Base-by-base conservation (phyloP, 1,140 invertebrate species). In the Drosophila mojavensis region DNA sequence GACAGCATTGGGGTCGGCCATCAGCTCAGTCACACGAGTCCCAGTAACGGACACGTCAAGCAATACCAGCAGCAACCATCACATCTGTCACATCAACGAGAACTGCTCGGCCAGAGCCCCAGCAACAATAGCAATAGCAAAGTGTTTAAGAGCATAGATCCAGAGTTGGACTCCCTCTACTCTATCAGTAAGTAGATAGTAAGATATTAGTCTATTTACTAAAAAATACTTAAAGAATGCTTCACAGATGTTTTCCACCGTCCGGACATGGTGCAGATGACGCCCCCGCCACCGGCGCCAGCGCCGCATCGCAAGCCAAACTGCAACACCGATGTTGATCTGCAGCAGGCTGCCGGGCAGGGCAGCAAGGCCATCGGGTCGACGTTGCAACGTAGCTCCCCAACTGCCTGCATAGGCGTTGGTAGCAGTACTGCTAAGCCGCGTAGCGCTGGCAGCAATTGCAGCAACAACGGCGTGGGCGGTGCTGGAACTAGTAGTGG, bases 61-160 rank as follows among this genome's bases (percentile, higher is more conserved):
- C 48, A 50, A 1, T 54, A 47, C 9, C 70, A 60, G 13, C 64
- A 58, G 15, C 70, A 73, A 15, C 45, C n/a, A n/a, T 55, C 24
- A 9, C 54, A 61, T 55, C 47, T 54, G 28, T 45, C 54, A 20
- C 80, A 82, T 10, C 69, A 67, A 39, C 68, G 85, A 5, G 89
- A 91, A 15, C 61, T 89, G 17, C 78, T 91, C 11, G 91, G 91
- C 11, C 91, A 92, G 62, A 92, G 91, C 59, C 91, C 90, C 53
- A 91, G 78, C 47, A 90, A 68, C 51, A 82, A 74, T 53, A 86
- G 78, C 75, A 90, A 82, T 77, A 92, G 79, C 64, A 92, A 92
- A 91, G 90, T 92, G 67, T 92, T 92, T 76, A 91, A 92, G 73
- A 92, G 91, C 66, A 92, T 92, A 61, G 91, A 92, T 91, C 91